A percentile compares a stretch with the other conserved stretches of the same genome.
These are phyloP conservation scores for Dicentrarchus labrax DNA, from an alignment of 2,113 vertebrate species.

Conservation along the genomic window DNA sequence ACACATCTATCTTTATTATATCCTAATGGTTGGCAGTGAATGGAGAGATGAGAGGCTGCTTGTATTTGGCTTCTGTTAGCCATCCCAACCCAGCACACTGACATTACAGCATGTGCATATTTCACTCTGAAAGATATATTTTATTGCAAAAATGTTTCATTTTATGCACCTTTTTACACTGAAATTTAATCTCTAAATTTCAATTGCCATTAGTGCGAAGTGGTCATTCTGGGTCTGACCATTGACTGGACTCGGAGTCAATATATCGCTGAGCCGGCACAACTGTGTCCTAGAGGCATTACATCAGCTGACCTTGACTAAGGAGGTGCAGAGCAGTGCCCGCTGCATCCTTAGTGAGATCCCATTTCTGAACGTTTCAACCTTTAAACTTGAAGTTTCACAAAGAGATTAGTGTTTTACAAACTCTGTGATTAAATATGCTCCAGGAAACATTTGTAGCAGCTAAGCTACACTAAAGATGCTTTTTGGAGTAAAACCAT, in stretches of 20 bases:
- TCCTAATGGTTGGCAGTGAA: constrained; percentile 73
- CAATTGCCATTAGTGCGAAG: not conserved
- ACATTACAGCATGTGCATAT: constrained; percentile 28
- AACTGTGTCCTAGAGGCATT: not conserved
- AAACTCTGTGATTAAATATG: not conserved
- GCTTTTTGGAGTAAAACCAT: not conserved
- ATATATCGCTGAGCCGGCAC: not conserved
- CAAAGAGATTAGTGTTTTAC: not conserved
- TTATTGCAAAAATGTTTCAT: not conserved
- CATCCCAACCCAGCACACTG: constrained; percentile 40
- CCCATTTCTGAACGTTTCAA: not conserved
- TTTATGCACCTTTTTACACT: constrained; percentile 33
- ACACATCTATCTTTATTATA: not conserved
- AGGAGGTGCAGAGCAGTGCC: not conserved
- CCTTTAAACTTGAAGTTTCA: not conserved
- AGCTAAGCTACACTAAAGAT: not conserved
- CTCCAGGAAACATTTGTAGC: not conserved
- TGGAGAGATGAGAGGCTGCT: constrained; percentile 74
- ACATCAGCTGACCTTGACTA: not conserved
- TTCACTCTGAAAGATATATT: not conserved
- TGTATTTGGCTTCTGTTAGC: constrained; percentile 51
- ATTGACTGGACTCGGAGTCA: not conserved
- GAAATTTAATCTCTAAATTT: constrained; percentile 11
- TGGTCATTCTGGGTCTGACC: not conserved
- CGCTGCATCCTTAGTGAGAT: not conserved